Evolutionary conservation across 2,797 vertebrate species (phyloP).

Genomic region (Varecia variegata): DNA sequence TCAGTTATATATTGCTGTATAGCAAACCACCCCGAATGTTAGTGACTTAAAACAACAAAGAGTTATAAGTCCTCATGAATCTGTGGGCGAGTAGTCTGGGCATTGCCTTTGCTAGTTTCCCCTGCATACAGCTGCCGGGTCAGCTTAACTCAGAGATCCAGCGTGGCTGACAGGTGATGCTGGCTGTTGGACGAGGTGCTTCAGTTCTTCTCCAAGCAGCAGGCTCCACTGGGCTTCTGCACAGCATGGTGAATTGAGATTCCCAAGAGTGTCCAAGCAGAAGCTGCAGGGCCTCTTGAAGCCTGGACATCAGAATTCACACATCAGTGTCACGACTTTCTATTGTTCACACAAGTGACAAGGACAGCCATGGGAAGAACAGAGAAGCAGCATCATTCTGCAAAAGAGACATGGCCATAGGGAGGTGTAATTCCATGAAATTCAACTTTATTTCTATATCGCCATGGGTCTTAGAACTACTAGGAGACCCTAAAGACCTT

Average conservation of each 20-base stretch:
- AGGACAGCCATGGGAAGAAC: background rate
- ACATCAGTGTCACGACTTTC: background rate
- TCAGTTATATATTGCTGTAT: background rate
- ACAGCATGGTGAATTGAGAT: fast-evolving
- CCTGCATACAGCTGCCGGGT: background rate
- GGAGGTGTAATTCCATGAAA: background rate
- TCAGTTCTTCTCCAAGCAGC: fast-evolving
- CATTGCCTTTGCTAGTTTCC: background rate
- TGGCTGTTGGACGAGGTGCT: too few species aligned
- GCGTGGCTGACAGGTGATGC: background rate
- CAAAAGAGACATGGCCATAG: background rate
- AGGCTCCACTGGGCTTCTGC: background rate
- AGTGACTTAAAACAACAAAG: background rate
- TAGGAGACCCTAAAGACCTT: background rate
- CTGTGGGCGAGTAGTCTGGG: background rate
- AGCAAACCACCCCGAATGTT: background rate
- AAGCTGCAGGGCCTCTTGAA: background rate
- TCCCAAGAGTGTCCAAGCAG: background rate
- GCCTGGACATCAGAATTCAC: background rate
- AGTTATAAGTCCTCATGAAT: background rate
- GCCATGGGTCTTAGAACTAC: background rate
- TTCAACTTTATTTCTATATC: background rate
- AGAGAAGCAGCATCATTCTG: background rate
- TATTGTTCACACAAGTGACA: background rate
- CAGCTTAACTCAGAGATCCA: too few species aligned